Conservation (phyloP, 2,113 vertebrate genomes). For the Puma concolor region DNA sequence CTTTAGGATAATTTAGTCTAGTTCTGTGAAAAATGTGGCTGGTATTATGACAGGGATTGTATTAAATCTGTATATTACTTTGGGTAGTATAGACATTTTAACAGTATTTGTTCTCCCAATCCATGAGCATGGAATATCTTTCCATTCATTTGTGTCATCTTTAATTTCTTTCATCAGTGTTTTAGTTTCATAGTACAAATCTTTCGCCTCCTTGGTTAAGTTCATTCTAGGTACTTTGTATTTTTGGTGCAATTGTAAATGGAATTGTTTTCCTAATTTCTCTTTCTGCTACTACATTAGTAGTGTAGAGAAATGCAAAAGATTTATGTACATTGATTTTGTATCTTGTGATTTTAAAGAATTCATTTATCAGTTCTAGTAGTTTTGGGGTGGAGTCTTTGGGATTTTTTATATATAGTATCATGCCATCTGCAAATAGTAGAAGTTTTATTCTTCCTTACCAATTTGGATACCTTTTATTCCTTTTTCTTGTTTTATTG, state of each 20-base stretch:
- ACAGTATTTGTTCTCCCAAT: background rate
- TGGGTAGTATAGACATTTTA: background rate
- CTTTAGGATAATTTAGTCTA: background rate
- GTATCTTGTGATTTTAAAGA: background rate
- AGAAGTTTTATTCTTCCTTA: background rate
- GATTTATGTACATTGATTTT: background rate
- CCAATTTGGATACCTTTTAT: background rate
- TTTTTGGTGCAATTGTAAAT: background rate
- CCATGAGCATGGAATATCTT: background rate
- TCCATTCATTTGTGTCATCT: background rate
- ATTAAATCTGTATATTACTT: background rate
- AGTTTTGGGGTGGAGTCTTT: background rate
- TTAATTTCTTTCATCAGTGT: background rate
- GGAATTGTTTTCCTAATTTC: background rate
- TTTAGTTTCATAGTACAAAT: background rate
- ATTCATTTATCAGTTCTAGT: background rate
- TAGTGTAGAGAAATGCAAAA: background rate
- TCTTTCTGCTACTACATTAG: background rate
- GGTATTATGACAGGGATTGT: background rate
- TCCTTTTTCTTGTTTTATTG: background rate
- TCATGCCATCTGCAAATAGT: background rate
- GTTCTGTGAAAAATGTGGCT: background rate
- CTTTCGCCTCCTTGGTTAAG: background rate
- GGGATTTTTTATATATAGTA: background rate
- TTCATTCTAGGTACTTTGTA: background rate